Conservation (phyloP, 2,888 invertebrate genomes). For the Thysanoteuthis rhombus region DNA sequence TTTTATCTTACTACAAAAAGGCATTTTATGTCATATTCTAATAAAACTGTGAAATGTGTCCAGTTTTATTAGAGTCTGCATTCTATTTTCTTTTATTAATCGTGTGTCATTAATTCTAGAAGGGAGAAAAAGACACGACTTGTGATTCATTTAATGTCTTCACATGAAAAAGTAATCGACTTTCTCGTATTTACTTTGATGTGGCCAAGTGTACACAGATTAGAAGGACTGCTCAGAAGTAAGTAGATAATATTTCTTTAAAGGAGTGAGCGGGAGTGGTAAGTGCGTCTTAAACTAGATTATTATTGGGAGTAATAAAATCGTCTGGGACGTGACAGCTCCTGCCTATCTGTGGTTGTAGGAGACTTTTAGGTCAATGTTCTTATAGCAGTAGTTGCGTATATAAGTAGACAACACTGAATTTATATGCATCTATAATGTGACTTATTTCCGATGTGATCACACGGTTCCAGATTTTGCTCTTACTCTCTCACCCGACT, state of each 20-base stretch:
- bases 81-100: too few species aligned
- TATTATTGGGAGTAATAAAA: not conserved
- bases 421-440: slow-evolving; percentile 12
- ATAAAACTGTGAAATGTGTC: too few species aligned
- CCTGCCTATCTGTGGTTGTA: not conserved
- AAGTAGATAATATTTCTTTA: not conserved
- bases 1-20: too few species aligned
- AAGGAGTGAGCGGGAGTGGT: not conserved
- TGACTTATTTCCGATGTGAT: not conserved
- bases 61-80: too few species aligned
- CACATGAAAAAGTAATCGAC: not conserved
- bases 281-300: not conserved
- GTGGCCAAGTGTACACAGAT: not conserved
- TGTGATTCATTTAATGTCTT: not conserved
- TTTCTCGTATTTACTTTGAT: not conserved
- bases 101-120: too few species aligned
- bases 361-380: not conserved
- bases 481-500: too few species aligned
- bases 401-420: not conserved
- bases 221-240: not conserved
- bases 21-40: too few species aligned
- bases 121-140: too few species aligned
- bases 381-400: not conserved
- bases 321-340: not conserved
- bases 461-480: not conserved